phyloP scores from a whole-genome alignment of 2,888 invertebrate genomes.

The Hyposoter dolosus region DNA sequence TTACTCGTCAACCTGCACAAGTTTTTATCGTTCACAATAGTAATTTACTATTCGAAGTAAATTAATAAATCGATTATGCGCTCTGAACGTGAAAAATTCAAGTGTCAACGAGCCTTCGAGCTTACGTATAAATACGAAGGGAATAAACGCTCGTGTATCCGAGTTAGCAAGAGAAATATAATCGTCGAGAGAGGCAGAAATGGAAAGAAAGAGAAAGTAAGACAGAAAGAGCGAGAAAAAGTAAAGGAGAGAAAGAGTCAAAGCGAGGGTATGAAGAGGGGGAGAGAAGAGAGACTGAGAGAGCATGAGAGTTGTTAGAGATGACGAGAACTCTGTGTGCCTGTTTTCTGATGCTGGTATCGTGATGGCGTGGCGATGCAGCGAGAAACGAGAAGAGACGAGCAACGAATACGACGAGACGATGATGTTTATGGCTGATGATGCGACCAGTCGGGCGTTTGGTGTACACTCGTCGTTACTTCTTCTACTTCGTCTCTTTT shows the following conservation, averaged over 20 bases:
- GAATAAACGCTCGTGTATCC: conserved; percentile 22
- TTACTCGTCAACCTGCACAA: not conserved
- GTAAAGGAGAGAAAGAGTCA: not conserved
- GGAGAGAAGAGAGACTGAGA: not conserved
- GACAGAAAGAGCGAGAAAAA: not conserved
- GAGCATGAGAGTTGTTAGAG: conserved; percentile 3
- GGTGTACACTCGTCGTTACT: conserved; percentile 27
- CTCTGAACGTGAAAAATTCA: conserved; percentile 3
- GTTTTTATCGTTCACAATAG: not conserved
- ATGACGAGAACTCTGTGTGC: conserved; percentile 30
- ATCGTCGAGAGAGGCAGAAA: conserved; percentile 18
- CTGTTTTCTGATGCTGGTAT: conserved; percentile 35
- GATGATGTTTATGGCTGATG: conserved; percentile 66
- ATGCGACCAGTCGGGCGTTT: conserved; percentile 60
- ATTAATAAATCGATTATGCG: not conserved
- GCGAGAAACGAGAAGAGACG: conserved; percentile 31
- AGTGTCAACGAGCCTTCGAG: not conserved
- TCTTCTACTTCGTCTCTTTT: conserved; percentile 56
- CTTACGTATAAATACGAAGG: conserved; percentile 5
- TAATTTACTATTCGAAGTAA: not conserved
- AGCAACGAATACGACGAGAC: conserved; percentile 56
- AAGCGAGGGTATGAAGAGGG: not conserved
- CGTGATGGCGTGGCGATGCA: conserved; percentile 52
- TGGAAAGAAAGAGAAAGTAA: not conserved
- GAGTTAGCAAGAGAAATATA: conserved; percentile 19